Evolutionary conservation across 2,888 invertebrate species (phyloP).

Genomic region (Pammene fasciana): DNA sequence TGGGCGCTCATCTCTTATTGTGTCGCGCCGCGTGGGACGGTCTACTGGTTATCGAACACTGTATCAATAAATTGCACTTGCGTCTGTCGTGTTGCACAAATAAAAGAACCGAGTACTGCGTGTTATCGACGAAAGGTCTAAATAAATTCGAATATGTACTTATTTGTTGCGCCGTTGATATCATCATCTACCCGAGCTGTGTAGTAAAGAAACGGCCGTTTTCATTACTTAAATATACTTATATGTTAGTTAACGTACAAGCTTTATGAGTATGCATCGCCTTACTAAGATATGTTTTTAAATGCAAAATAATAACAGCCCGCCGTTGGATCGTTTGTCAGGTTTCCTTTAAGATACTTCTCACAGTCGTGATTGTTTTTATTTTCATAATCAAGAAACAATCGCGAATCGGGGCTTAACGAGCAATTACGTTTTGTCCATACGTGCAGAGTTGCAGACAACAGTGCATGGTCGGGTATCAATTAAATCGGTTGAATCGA

Average conservation of each 20-base stretch:
- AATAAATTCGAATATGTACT: constrained; percentile 77
- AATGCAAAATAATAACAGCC: constrained; percentile 34
- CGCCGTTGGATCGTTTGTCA: constrained; percentile 55
- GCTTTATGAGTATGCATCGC: constrained; percentile 19
- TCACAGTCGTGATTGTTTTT: constrained; percentile 61
- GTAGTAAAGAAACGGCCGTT: constrained; percentile 43
- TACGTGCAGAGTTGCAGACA: constrained; percentile 55
- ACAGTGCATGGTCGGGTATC: constrained; percentile 62
- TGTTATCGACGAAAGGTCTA: constrained; percentile 76
- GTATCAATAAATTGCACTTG: constrained; percentile 82
- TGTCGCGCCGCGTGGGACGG: constrained; percentile 70
- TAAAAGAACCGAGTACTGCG: constrained; percentile 72
- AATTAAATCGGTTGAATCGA: constrained; percentile 73
- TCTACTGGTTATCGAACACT: constrained; percentile 78
- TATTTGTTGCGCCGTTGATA: constrained; percentile 74
- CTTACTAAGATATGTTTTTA: constrained; percentile 27
- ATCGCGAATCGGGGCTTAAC: constrained; percentile 75
- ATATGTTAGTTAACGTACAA: constrained; percentile 43
- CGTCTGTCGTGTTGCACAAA: constrained; percentile 73
- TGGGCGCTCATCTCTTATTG: constrained; percentile 61
- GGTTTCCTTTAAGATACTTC: constrained; percentile 58
- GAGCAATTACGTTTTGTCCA: constrained; percentile 79
- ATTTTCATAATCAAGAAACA: constrained; percentile 78
- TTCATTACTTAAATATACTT: constrained; percentile 28
- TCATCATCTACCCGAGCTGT: constrained; percentile 64